Conservation (phyloP, 2,113 vertebrate genomes). For the Dendrocopos noguchii region DNA sequence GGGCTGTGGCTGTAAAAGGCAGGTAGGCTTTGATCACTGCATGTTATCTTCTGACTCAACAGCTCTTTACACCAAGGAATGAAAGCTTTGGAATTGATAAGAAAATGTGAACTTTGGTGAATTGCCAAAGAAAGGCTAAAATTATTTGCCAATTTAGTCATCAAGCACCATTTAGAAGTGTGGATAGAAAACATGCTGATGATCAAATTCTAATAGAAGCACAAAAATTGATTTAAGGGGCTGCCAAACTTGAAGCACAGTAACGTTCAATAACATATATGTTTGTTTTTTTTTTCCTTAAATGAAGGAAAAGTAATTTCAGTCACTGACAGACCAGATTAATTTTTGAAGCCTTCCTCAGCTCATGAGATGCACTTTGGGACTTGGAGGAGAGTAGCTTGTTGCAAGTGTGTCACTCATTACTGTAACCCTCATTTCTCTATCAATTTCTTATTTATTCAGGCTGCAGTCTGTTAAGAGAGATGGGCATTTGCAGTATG, state of each 20-base stretch:
- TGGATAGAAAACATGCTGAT: neutral
- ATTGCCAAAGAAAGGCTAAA: neutral
- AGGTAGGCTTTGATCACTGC: neutral
- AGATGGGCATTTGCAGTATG: neutral
- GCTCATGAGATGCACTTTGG: neutral
- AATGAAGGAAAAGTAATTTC: neutral
- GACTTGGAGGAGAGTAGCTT: neutral
- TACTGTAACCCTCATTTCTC: neutral
- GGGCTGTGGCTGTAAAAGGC: neutral
- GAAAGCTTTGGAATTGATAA: neutral
- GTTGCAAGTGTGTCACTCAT: neutral
- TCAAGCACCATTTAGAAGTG: neutral
- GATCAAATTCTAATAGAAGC: neutral
- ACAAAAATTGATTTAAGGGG: neutral
- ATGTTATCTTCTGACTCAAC: neutral
- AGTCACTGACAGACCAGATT: neutral
- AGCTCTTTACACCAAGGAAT: neutral
- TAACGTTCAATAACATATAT: neutral
- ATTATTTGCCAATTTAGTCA: constrained; percentile 3
- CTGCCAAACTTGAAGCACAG: neutral
- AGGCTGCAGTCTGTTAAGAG: neutral
- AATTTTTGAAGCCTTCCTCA: neutral
- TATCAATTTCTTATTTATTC: neutral
- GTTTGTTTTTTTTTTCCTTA: neutral
- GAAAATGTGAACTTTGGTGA: neutral